These are phyloP conservation scores for Brachionus calyciflorus DNA, from an alignment of 1,140 invertebrate genomes.

Conservation along the genomic window DNA sequence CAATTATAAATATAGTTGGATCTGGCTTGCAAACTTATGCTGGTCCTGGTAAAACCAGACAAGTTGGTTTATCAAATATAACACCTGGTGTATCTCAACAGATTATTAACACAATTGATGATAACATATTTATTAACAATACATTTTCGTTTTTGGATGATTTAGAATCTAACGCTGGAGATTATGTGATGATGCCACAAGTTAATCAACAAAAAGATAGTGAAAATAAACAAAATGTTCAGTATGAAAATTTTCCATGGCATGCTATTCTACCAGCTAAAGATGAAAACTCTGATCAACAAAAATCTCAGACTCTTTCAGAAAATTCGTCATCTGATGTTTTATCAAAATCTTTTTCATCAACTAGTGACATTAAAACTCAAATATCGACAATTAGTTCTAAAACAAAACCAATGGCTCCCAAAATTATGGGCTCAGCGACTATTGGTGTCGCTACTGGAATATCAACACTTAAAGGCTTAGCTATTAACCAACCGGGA, in stretches of 20 bases:
- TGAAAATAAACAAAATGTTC: not conserved
- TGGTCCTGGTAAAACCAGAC: not conserved
- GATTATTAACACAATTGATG: slow-evolving; percentile 1
- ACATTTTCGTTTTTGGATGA: slow-evolving; percentile 46
- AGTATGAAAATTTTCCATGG: slow-evolving; percentile 45
- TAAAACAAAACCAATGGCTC: slow-evolving; percentile 40
- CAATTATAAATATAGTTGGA: not conserved
- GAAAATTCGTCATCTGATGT: not conserved
- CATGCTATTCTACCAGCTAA: slow-evolving; percentile 30
- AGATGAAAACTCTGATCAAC: not conserved
- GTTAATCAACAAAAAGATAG: not conserved
- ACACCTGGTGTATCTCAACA: slow-evolving; percentile 16
- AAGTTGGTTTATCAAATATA: not conserved
- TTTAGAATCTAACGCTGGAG: slow-evolving; percentile 10
- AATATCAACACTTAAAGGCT: not conserved
- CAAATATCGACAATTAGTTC: not conserved
- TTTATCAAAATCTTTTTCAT: slow-evolving; percentile 3
- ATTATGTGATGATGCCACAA: not conserved
- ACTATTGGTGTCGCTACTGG: slow-evolving; percentile 26
- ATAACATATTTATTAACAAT: slow-evolving; percentile 36
- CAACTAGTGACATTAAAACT: slow-evolving; percentile 1
- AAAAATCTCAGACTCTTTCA: slow-evolving; percentile 11
- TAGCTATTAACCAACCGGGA: not conserved
- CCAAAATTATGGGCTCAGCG: slow-evolving; percentile 6
- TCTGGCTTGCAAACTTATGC: not conserved